Evolutionary conservation across 1,140 invertebrate species (phyloP), one percentile per base, ranked within the genome.

Genomic region (Cydia strobilella): DNA sequence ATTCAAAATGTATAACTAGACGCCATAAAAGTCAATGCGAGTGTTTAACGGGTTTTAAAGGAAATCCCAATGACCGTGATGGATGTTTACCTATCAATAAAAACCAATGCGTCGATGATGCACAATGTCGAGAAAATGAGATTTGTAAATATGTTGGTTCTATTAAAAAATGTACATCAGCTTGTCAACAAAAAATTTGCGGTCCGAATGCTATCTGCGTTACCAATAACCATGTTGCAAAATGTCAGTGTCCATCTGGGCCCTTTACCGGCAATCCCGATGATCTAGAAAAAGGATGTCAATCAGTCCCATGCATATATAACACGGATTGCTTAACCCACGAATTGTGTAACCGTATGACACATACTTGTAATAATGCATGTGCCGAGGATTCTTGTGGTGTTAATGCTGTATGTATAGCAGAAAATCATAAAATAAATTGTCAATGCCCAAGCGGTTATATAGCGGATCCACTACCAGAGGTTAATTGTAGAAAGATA

Each of bases 391-490:
- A 97, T 80, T 95, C 96, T 7, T 98, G 97, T 84, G 97, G 97
- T 1, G 94, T 95, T 31, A 97, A 98, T 91, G 96, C 97, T 10
- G 96, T 98, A 59, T 98, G 97, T 86, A 95, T 98, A 77, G 95
- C 96, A 12, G 96, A 98, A 86, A 95, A 97, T 84, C 97, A 98
- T 84, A 95, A 95, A 82, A 94, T 96, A 2, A 94, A 94, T 2
- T 98, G 97, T 82, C 96, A 96, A 83, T 98, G 98, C 87, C 97
- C 96, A 25, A 95, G 96, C 18, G 97, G 97, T 1, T 97, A 95
- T 82, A 94, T 94, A 83, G 94, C 96, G 0, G 96, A 98, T 90
- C 97, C 97, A 1, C 86, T 96, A 7, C 94, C 97, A 1, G 97
- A 98, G 76, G 94, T 97, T 12, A 96, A 96, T 82, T 98, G 97